Percentiles rank a stretch among this genome's conserved stretches.
Conservation (phyloP, 2,888 invertebrate species). For the Agelastica alni region DNA sequence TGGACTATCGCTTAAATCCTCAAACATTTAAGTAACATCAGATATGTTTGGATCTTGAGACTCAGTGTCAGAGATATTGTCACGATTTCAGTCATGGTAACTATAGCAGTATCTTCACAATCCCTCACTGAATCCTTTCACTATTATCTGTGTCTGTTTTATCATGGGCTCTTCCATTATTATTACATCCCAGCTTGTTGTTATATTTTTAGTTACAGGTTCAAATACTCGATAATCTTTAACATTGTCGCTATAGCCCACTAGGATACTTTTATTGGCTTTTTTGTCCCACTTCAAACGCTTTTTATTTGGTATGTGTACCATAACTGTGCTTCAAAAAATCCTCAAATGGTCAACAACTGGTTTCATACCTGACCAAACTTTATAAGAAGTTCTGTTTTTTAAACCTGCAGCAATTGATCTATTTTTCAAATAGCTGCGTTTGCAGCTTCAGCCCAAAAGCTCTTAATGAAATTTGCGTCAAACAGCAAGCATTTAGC, state of each 20-base stretch:
- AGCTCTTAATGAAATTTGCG: conserved; percentile 31
- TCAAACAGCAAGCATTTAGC: conserved; percentile 39
- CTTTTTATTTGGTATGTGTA: conserved; percentile 25
- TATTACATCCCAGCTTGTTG: no score
- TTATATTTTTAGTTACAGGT: no score
- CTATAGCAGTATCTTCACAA: no score
- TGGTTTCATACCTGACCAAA: conserved; percentile 43
- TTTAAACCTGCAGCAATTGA: conserved; percentile 14
- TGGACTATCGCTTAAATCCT: no score
- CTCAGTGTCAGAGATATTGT: no score
- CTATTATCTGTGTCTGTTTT: no score
- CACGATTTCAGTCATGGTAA: no score
- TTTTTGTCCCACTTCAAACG: conserved; percentile 25
- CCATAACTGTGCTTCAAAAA: conserved; percentile 27
- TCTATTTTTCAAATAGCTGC: conserved; percentile 38
- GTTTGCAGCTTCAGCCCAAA: conserved; percentile 39
- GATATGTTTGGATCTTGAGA: no score
- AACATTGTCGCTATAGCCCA: conserved; percentile 23
- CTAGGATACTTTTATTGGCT: conserved; percentile 18
- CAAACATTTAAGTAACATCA: no score
- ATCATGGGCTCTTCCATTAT: no score
- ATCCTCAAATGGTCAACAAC: conserved; percentile 23
- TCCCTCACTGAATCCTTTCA: no score
- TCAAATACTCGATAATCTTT: conserved; percentile 28
- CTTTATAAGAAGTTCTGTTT: conserved; percentile 45